These are phyloP conservation scores for Tenthredo distinguenda DNA, from an alignment of 2,888 invertebrate species.

Conservation along the genomic window DNA sequence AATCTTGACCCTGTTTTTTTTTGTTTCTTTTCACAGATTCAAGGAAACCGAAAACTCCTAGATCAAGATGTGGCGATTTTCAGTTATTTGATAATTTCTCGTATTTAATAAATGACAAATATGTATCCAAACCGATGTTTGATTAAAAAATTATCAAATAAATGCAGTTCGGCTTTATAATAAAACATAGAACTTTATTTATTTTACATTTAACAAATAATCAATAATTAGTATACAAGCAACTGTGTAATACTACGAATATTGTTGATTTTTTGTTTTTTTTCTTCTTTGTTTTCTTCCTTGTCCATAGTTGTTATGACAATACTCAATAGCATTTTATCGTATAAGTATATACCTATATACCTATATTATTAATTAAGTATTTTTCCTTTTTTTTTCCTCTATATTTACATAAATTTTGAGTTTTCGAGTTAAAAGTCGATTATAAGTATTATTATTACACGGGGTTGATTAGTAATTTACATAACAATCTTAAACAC, in stretches of 20 bases:
- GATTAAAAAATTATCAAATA: background rate
- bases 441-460: conserved; percentile 51
- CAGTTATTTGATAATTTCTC: background rate
- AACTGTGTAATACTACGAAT: conserved; percentile 60
- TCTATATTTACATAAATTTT: conserved; percentile 10
- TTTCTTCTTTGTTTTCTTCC: background rate
- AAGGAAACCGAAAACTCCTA: conserved; percentile 89
- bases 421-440: conserved; percentile 63
- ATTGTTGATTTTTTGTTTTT: conserved; percentile 56
- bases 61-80: conserved; percentile 47
- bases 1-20: background rate
- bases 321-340: conserved; percentile 60
- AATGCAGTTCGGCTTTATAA: conserved; percentile 58
- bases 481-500: background rate
- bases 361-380: conserved; percentile 5
- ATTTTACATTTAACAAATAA: conserved; percentile 73
- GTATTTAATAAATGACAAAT: background rate
- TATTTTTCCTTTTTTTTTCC: background rate
- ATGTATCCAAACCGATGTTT: background rate
- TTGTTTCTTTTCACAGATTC: conserved; percentile 80
- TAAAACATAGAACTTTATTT: conserved; percentile 75
- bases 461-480: background rate
- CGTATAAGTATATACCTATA: conserved; percentile 42
- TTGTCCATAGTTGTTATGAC: conserved; percentile 56
- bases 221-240: conserved; percentile 68